Evolutionary conservation across 2,113 vertebrate genomes (phyloP).

Genomic region (Holacanthus passer): DNA sequence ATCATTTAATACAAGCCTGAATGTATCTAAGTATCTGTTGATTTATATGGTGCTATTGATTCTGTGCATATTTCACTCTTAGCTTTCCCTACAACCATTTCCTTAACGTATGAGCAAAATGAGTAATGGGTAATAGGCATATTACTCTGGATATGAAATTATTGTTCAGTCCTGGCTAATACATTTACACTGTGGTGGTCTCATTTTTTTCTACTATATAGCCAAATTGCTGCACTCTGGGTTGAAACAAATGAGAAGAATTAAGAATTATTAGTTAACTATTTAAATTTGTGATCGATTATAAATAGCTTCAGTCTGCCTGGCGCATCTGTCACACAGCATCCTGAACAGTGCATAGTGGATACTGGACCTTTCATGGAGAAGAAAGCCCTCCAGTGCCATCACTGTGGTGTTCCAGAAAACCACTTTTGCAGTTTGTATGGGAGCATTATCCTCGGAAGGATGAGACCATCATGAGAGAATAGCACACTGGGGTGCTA

Average conservation of each 20-base stretch:
- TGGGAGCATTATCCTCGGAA: conserved; percentile 22
- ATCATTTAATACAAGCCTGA: conserved; percentile 18
- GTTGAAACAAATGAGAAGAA: not conserved
- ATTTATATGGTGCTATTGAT: conserved; percentile 30
- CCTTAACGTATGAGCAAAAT: conserved; percentile 23
- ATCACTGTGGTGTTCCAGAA: conserved; percentile 35
- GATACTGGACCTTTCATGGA: conserved; percentile 38
- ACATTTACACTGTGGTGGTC: not conserved
- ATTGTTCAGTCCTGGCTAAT: not conserved
- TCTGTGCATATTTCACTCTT: conserved; percentile 18
- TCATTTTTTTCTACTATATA: not conserved
- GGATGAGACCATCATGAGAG: conserved; percentile 8
- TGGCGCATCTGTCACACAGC: conserved; percentile 43
- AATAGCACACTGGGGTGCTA: conserved; percentile 24
- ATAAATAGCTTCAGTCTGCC: conserved; percentile 6
- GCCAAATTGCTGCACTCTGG: not conserved
- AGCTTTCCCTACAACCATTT: conserved; percentile 8
- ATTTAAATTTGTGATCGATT: not conserved
- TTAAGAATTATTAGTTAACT: not conserved
- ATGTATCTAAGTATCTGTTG: conserved; percentile 30
- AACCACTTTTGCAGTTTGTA: conserved; percentile 37
- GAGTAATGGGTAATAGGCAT: not conserved
- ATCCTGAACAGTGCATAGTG: conserved; percentile 15
- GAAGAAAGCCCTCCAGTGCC: conserved; percentile 11
- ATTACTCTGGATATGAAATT: conserved; percentile 9